A percentile compares a stretch with the other conserved stretches of the same genome.
phyloP scores from a whole-genome alignment of 1,140 invertebrate genomes.

The Camponotus vicinus region DNA sequence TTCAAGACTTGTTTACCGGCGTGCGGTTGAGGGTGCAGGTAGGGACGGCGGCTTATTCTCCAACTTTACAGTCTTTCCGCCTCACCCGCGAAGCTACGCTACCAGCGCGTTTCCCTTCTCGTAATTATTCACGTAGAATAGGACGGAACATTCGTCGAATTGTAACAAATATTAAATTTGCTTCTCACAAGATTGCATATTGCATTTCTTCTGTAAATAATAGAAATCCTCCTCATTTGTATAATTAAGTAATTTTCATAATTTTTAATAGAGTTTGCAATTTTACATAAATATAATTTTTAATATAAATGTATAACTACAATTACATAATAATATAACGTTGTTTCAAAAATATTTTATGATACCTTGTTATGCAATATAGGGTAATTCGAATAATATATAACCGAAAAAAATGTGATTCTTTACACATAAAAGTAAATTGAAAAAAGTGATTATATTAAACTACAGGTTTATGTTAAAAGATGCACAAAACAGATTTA shows the following conservation, averaged over 20 bases:
- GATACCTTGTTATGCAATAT: neutral
- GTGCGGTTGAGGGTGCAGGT: constrained; percentile 20
- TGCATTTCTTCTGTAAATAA: neutral
- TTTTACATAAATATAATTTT: neutral
- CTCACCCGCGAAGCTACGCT: neutral
- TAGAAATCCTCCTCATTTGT: neutral
- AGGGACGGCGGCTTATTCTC: constrained; percentile 16
- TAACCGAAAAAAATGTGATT: neutral
- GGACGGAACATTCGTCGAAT: neutral
- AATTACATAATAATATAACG: neutral
- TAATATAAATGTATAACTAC: neutral
- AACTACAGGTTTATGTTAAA: neutral
- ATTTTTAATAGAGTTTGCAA: neutral
- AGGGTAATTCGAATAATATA: neutral
- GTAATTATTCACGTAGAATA: neutral
- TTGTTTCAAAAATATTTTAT: neutral
- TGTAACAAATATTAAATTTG: neutral
- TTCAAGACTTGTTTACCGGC: constrained; percentile 44
- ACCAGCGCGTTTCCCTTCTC: neutral
- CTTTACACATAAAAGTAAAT: too few species aligned
- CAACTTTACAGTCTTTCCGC: constrained; percentile 34
- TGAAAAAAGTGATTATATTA: too few species aligned
- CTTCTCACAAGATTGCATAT: neutral
- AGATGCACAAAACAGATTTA: neutral
- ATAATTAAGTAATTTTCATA: neutral